Base-by-base conservation (phyloP, 2,888 invertebrate genomes). In the Diarsia mendica region DNA sequence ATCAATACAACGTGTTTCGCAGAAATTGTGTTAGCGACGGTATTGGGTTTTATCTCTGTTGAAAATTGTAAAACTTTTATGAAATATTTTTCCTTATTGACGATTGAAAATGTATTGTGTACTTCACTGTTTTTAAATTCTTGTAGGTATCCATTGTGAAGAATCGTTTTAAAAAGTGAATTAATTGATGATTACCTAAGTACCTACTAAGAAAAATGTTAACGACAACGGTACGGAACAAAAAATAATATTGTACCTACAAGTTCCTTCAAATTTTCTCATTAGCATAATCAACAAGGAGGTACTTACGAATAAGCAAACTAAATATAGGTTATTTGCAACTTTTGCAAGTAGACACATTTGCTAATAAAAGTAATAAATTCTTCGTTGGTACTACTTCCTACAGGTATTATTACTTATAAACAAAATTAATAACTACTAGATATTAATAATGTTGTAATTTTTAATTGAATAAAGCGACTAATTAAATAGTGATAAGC, bases 11-110 rank as follows among this genome's bases (percentile, higher is more conserved):
- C 64, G 79, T 77, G 78, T 77, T 79, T 72, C 73, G 61, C 18
- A 72, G 74, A 87, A 84, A 86, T 86, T 80, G 67, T 79, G 53
- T 86, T 84, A 87, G 85, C 82, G 67, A 55, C 48, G 67, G 33
- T 79, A 61, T 48, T 76, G 64, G 71, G 65, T 77, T 75, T 75
- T 74, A 68, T 65, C 68, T 67, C 39, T 4, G 61, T 46, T 68
- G 46, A 61, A 70, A 67, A 67, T 77, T 5, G 11, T 67, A 48
- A 53, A 23, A 46, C 23, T 58, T 70, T 58, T 79, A 48, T 20
- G 23, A 23, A 53, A 65, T 70, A n/a, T 75, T 67, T 33, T 80
- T 80, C 75, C 64, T 58, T 33, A 64, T 23, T 20, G 10, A 11
- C 15, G 0, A 28, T 65, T 33, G 53, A 58, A 79, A 68, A 66